Evolutionary conservation across 2,888 invertebrate species (phyloP), one percentile per base, ranked within the genome.

Genomic region (Iselma pallidipennis): DNA sequence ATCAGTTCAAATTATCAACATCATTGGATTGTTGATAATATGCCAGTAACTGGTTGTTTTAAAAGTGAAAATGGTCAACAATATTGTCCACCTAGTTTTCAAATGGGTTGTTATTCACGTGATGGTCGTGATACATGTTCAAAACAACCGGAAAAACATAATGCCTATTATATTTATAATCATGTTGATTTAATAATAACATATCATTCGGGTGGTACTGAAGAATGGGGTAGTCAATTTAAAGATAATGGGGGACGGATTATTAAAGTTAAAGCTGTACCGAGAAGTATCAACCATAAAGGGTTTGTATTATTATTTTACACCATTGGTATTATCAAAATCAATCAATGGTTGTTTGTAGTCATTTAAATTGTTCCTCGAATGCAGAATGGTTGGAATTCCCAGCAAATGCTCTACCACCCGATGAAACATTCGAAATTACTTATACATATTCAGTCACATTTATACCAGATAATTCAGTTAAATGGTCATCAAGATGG

Each of bases 401-500:
- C 69, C 89, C 80, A 87, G 4, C 83, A 84, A 50, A 86, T n/a
- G 80, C 45, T 71, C 83, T 78, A 73, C 81, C 64, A 72, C 78
- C 65, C 79, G 87, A 73, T 71, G 84, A 78, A 69, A 70, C 76
- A 55, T 82, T 93, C 58, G 82, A 85, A 42, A 87, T 98, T 33
- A 86, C 86, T 0, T 99, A 98, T 82, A 89, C 96, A 0, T 99
- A 98, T 82, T 89, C 91, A 5, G 90, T 98, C 0, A 87, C 83
- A 23, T 98, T 95, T 81, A 83, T 87, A 74, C 85, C 86, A 76
- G 91, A 94, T 75, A 89, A 94, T 80, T 87, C 88, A 0, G 91
- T 96, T 12, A 97, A 96, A 82, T 99, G 98, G 99, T 97, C 97
- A 0, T 98, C 97, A 0, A 87, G 99, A 76, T 99, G 99, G 99